These are phyloP conservation scores for Agriopis leucophaearia DNA, from an alignment of 2,888 invertebrate species.

Conservation along the genomic window DNA sequence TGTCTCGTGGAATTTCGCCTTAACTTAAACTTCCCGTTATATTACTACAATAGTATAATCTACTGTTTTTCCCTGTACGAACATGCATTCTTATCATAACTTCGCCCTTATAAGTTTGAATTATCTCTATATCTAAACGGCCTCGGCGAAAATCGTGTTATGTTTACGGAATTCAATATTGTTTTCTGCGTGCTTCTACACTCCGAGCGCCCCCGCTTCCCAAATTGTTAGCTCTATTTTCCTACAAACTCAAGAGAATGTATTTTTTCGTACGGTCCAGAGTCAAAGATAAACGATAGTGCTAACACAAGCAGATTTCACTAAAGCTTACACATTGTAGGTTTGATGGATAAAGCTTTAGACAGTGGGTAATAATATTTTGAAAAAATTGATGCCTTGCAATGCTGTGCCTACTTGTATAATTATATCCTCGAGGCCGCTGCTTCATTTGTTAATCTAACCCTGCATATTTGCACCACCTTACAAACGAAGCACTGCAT, in stretches of 20 bases:
- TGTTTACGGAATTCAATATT: slow-evolving; percentile 36
- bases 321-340: slow-evolving; percentile 8
- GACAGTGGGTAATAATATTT: not conserved
- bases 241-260: slow-evolving; percentile 19
- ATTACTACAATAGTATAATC: not conserved
- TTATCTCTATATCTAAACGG: slow-evolving; percentile 19
- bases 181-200: slow-evolving; percentile 12
- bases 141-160: slow-evolving; percentile 14
- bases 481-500: no score
- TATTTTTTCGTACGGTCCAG: slow-evolving; percentile 10
- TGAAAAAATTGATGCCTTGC: not conserved
- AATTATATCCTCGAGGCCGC: no score
- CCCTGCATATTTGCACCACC: no score
- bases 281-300: slow-evolving; percentile 24
- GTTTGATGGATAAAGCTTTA: slow-evolving; percentile 5
- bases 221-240: slow-evolving; percentile 25
- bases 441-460: no score
- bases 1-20: not conserved
- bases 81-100: slow-evolving; percentile 7
- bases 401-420: not conserved
- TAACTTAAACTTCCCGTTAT: not conserved
- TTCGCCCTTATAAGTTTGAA: slow-evolving; percentile 11
- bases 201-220: slow-evolving; percentile 7
- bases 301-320: slow-evolving; percentile 19
- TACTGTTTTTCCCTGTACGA: not conserved